Evolutionary conservation across 2,888 invertebrate species (phyloP), one percentile per base, ranked within the genome.

Genomic region (Eutolmus rufibarbis): DNA sequence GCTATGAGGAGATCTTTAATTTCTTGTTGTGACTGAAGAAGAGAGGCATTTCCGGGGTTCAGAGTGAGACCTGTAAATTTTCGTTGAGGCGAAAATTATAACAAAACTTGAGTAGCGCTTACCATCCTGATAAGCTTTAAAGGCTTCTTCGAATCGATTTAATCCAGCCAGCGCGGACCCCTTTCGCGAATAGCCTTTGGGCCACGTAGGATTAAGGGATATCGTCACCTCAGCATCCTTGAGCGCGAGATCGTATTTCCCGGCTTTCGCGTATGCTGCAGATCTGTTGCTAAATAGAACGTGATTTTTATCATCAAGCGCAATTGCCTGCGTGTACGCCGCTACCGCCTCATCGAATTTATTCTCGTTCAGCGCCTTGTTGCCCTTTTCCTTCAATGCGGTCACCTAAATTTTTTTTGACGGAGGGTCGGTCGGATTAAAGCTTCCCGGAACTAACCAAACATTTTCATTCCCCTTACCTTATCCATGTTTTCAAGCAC

Each of bases 241-340:
- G 40, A 98, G 92, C 0, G 98, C 97, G 88, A 95, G 94, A 1
- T 93, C 91, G 91, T 95, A 98, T 89, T 96, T 95, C 34, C 94
- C 95, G 77, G 95, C 94, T 93, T 97, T 98, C 1, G 97, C 96
- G 91, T 96, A 96, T 7, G 98, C 98, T 7, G 98, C 98, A 0
- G 98, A 98, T 87, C 98, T 95, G 93, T 98, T 98, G 90, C 98
- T 98, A 91, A 94, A 98, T 34, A 98, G 94, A 91, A 98, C 97
- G 94, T 98, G 97, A 93, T 98, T 98, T 56, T 94, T 94, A 0
- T 94, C 93, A 91, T 98, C 98, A 88, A 97, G 92, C 16, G 93
- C 93, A 89, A 98, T 97, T 5, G 97, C 98, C 90, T 96, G 95
- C 2, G 97, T 95, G 91, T 98, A 98, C 90, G 93, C 94, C 89